Base-by-base conservation (phyloP, 2,113 vertebrate genomes). In the Cygnus atratus region DNA sequence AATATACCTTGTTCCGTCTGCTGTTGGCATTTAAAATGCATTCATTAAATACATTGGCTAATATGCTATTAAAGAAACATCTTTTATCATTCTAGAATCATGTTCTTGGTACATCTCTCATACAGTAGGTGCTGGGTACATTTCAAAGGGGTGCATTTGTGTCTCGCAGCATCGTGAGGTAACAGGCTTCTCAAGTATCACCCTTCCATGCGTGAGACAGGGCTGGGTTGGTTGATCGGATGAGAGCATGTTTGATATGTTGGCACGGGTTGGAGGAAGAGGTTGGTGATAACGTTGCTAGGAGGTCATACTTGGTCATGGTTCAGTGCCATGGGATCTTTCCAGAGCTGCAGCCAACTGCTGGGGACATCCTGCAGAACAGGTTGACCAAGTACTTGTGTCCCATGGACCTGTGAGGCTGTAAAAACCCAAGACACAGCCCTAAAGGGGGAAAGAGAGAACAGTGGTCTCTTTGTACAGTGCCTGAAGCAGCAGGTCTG, bases 31-130 rank as follows among this genome's bases (percentile, higher is more conserved):
- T 93, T 76, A 91, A 91, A 95, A 80, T 52, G 26, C 39, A 59
- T 89, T 94, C 87, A 88, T 95, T 97, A 96, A 94, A 82, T 75
- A 85, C 1, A 0, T 85, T 92, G 77, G 86, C 86, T 96, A 97
- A 95, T 89, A 87, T 1, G 28, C 89, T 96, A 91, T 96, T 95
- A 96, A 91, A 87, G 90, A 81, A 95, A 70, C 44, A 92, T 65
- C 84, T 93, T 96, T 96, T 94, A 96, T 94, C 93, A 88, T 89
- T 82, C 84, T 81, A 82, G 96, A 93, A 95, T 96, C 94, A 46
- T 94, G 77, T 94, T 94, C 93, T 90, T 74, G 59, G 85, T 97
- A 90, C 84, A 80, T 85, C 67, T 96, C 50, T 89, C 71, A 80
- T 95, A 92, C 94, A 95, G 93, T 79, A 63, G 43, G 71, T 77